Percentiles rank a stretch among this genome's conserved stretches.
phyloP scores from a whole-genome alignment of 2,888 invertebrate species.

The Orthonevra nobilis region DNA sequence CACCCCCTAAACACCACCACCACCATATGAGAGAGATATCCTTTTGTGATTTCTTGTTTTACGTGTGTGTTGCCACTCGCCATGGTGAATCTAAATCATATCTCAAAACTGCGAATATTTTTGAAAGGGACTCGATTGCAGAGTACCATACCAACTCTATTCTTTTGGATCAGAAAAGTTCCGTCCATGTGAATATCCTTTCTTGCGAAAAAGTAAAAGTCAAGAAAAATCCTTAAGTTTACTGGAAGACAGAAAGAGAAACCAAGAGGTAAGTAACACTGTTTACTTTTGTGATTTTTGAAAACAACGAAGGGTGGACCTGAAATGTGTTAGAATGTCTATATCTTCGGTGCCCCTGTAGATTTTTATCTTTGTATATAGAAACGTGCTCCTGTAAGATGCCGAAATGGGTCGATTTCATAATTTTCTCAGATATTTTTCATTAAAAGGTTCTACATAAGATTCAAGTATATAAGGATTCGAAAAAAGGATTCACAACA shows the following conservation, averaged over 20 bases:
- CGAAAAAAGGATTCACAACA: conserved; percentile 11
- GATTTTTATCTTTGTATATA: conserved; percentile 44
- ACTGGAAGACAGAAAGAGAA: background rate
- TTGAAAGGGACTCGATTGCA: background rate
- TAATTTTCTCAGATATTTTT: conserved; percentile 41
- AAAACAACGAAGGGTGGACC: background rate
- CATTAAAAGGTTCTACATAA: background rate
- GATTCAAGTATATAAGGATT: background rate
- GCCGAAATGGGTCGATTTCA: conserved; percentile 61
- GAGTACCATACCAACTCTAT: background rate
- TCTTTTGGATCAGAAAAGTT: conserved; percentile 40
- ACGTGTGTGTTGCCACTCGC: conserved; percentile 25
- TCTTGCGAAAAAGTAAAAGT: no score
- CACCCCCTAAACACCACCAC: background rate
- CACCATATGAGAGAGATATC: background rate
- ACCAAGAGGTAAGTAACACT: background rate
- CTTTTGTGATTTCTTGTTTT: background rate
- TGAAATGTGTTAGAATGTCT: background rate
- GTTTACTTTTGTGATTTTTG: conserved; percentile 30
- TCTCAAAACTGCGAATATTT: conserved; percentile 24
- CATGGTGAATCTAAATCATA: conserved; percentile 28
- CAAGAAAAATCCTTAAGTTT: no score
- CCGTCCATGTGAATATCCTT: background rate
- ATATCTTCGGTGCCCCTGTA: conserved; percentile 6
- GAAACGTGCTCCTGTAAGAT: conserved; percentile 26